phyloP scores from a whole-genome alignment of 1,140 invertebrate genomes.

The Probaryconus sp. region DNA sequence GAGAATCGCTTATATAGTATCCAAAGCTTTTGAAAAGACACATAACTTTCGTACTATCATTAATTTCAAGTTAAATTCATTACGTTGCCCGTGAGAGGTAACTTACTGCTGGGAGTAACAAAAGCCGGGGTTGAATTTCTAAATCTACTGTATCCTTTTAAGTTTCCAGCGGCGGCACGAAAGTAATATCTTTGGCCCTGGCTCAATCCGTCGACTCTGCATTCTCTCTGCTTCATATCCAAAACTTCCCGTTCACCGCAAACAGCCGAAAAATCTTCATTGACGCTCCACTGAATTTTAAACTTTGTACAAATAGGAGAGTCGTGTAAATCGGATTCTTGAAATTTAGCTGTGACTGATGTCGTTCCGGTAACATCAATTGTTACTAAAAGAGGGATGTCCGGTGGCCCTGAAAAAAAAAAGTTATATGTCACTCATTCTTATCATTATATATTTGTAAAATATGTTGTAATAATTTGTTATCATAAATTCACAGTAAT shows the following conservation, averaged over 20 bases:
- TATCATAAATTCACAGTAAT: no score
- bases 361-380: constrained; percentile 90
- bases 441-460: no score
- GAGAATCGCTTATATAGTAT: no score
- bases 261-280: constrained; percentile 87
- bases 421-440: no score
- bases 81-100: background rate
- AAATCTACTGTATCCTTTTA: constrained; percentile 93
- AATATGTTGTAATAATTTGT: no score
- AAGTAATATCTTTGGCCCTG: constrained; percentile 93
- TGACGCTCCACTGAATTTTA: constrained; percentile 93
- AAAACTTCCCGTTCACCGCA: constrained; percentile 88
- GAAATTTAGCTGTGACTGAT: constrained; percentile 86
- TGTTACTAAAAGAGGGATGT: constrained; percentile 85
- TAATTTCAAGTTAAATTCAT: no score
- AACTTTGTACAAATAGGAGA: constrained; percentile 92
- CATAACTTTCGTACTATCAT: no score
- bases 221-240: constrained; percentile 81
- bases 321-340: constrained; percentile 83
- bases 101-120: constrained; percentile 93
- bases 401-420: constrained; percentile 84
- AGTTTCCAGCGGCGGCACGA: constrained; percentile 89
- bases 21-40: no score
- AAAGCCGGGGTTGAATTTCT: constrained; percentile 86
- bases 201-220: constrained; percentile 81